These are phyloP conservation scores for Homarus gammarus DNA, from an alignment of 2,888 invertebrate species.

Conservation along the genomic window DNA sequence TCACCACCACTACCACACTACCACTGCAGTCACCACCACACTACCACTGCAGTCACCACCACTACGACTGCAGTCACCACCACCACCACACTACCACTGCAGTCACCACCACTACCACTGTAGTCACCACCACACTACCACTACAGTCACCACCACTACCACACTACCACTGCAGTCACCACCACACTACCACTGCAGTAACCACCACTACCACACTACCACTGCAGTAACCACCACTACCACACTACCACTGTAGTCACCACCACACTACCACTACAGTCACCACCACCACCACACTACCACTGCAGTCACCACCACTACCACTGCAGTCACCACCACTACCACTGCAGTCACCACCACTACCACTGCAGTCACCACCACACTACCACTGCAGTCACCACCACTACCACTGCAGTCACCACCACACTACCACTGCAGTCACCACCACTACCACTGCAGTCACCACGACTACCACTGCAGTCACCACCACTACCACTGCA, in stretches of 20 bases:
- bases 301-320: too few species aligned
- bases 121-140: too few species aligned
- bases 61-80: neutral
- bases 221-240: too few species aligned
- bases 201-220: too few species aligned
- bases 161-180: too few species aligned
- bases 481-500: neutral
- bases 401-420: neutral
- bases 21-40: constrained; percentile 15
- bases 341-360: neutral
- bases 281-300: too few species aligned
- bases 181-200: too few species aligned
- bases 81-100: neutral
- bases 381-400: neutral
- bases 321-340: too few species aligned
- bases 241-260: too few species aligned
- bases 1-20: constrained; percentile 4
- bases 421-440: constrained; percentile 3
- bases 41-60: neutral
- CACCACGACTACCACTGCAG: neutral
- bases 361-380: neutral
- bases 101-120: neutral
- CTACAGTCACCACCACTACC: too few species aligned
- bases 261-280: too few species aligned
- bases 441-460: neutral